Base-by-base conservation (phyloP, 2,888 invertebrate species). In the Hirtodrosophila trivittata region DNA sequence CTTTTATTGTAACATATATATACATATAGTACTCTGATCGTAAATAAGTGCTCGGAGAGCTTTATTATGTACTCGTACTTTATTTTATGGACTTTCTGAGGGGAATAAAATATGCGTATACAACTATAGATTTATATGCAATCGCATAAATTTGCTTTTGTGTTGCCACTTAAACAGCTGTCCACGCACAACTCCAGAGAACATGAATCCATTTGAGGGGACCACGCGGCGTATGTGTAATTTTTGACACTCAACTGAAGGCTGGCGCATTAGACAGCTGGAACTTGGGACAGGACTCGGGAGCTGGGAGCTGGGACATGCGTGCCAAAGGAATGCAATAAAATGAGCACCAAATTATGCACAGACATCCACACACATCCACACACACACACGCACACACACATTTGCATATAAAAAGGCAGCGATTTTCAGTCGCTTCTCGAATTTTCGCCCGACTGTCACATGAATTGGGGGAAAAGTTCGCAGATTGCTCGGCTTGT, bases 251-350 rank as follows among this genome's bases (percentile, higher is more conserved):
- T n/a, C n/a, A n/a, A n/a, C n/a, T n/a, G n/a, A n/a, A n/a, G n/a
- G n/a, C n/a, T n/a, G 25, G 39, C 54, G 14, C 66, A 51, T 33
- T 16, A 21, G 32, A 14, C 41, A 51, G 33, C 47, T 39, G 26
- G 16, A 41, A 26, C 10, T 12, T 26, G 68, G 50, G 6, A 16
- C 21, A n/a, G 58, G n/a, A n/a, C n/a, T n/a, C 3, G 8, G 8
- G n/a, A 33, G 18, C 33, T 33, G 28, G 33, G 8, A 12, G 30
- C 14, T 28, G 45, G 43, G 28, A 3, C 5, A 21, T 75, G 72
- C 75, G 70, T 75, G 72, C 69, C 57, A 62, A 75, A 66, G 62
- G 75, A 73, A 73, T 73, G 72, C 75, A 73, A 73, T 73, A 75
- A 75, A 73, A 69, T 73, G 65, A 49, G 50, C 70, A 69, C 10